Evolutionary conservation across 2,797 vertebrate genomes (phyloP), one percentile per base, ranked within the genome.

Genomic region (Pseudotriccus pelzelni): DNA sequence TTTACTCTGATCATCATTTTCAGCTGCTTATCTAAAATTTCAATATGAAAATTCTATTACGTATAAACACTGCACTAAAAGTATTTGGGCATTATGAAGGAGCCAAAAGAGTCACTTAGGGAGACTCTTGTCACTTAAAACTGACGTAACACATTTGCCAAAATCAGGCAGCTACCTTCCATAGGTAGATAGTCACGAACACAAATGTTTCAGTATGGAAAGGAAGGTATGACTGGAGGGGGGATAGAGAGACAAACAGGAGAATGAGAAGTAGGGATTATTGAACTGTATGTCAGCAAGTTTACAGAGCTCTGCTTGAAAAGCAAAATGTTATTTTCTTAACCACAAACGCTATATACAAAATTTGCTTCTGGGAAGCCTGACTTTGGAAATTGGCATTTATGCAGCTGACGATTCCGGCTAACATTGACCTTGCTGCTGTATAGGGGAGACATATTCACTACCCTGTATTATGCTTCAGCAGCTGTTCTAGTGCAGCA

Each of bases 391-490:
- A 91, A 90, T 30, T 28, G 20, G 49, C 37, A 82, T 86, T 94
- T 81, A 73, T 70, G 39, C 34, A 70, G 55, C 70, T 70, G 41
- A 79, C 39, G 74, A 39, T n/a, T 70, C 87, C 0, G 2, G 79
- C 77, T 77, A 87, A 52, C 34, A 68, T 9, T 91, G 93, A 96
- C 96, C 95, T 95, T 96, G 87, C 55, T 91, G 44, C 77, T 93
- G 52, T 70, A 30, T 21, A 77, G 43, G 93, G 56, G 67, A 96
- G 70, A 89, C 22, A 25, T 15, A 55, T 60, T 86, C 70, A 47
- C 34, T 82, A 30, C 18, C 23, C 53, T 53, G 12, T 64, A 86
- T 60, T 82, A 88, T 80, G 87, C 82, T 93, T 94, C 87, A 94
- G 87, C 83, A 84, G 56, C 87, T 88, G 32, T 77, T 88, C 70